Evolutionary conservation across 2,113 vertebrate species (phyloP), one percentile per base, ranked within the genome.

Genomic region (Rhea pennata): DNA sequence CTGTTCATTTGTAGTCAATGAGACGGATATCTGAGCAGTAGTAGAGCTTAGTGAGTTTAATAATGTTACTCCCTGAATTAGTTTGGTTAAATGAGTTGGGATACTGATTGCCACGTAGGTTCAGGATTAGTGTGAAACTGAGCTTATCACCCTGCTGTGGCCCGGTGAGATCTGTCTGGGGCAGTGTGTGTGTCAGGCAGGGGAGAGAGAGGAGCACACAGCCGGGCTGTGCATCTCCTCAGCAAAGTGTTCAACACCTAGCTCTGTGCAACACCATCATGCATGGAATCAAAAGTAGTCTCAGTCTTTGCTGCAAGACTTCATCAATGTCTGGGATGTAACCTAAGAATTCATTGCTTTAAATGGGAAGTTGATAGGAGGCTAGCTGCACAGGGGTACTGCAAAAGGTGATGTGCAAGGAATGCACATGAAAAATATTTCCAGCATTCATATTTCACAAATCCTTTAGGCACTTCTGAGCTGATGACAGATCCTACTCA

Each of bases 281-380:
- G 31, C 23, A 29, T 27, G 14, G 66, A 69, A 69, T 22, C 0
- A 1, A 7, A 71, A 71, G 56, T 2, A 14, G 12, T 31, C 0
- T 0, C 13, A 39, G 1, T 0, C 76, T 84, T 80, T 80, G 65
- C 50, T 61, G 53, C 0, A 0, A 79, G 86, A 42, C 0, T 0
- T 11, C 44, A 6, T 24, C 46, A 42, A 56, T 2, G 1, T 12
- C 54, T 14, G 11, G 10, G 13, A 4, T 64, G 1, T 66, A 44
- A 65, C 11, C 64, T 27, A 24, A 50, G 39, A 85, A 40, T 11
- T 65, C 27, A 9, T 22, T 69, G 58, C 3, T 0, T 67, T 54
- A 39, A n/a, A 19, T 67, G 53, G 48, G 70, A 75, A 24, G 54
- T 84, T n/a, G 15, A 1, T 10, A 78, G 42, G 24, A 56, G 84